These are phyloP conservation scores for Drosophila sturtevanti DNA, from an alignment of 1,140 invertebrate species.

Conservation along the genomic window DNA sequence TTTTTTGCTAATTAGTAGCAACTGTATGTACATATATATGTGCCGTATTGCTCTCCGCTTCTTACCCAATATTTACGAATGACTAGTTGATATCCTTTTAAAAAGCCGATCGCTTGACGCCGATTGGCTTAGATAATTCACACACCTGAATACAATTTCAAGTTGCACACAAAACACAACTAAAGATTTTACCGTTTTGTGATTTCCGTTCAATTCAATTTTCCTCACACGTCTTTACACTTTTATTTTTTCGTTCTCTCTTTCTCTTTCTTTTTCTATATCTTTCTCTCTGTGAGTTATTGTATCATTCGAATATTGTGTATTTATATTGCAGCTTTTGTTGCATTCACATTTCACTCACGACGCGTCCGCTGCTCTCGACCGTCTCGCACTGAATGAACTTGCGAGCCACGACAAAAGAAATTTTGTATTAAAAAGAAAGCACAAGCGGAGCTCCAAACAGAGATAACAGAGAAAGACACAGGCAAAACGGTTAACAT, in stretches of 20 bases:
- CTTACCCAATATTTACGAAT: constrained; percentile 32
- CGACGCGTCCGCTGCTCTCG: constrained; percentile 69
- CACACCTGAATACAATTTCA: not conserved
- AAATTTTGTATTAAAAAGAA: constrained; percentile 82
- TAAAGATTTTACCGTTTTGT: constrained; percentile 64
- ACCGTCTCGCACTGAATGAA: constrained; percentile 79
- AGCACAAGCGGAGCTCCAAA: constrained; percentile 50
- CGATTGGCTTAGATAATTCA: constrained; percentile 36
- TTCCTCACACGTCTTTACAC: constrained; percentile 67
- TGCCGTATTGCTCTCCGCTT: constrained; percentile 34
- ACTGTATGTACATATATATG: constrained; percentile 20
- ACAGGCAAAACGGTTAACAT: constrained; percentile 48
- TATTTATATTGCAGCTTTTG: constrained; percentile 21
- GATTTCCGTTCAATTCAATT: constrained; percentile 75
- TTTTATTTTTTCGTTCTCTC: constrained; percentile 54
- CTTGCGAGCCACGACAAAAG: constrained; percentile 65
- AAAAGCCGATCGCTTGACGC: not conserved
- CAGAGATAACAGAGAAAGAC: constrained; percentile 29
- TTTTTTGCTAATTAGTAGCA: constrained; percentile 49
- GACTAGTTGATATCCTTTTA: constrained; percentile 40
- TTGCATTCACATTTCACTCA: constrained; percentile 62
- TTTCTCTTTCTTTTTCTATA: constrained; percentile 9
- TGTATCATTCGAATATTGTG: constrained; percentile 5
- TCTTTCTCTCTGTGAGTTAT: not conserved
- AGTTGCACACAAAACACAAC: constrained; percentile 21